Conservation (phyloP, 1,140 invertebrate species). For the Hylyphantes graminicola region DNA sequence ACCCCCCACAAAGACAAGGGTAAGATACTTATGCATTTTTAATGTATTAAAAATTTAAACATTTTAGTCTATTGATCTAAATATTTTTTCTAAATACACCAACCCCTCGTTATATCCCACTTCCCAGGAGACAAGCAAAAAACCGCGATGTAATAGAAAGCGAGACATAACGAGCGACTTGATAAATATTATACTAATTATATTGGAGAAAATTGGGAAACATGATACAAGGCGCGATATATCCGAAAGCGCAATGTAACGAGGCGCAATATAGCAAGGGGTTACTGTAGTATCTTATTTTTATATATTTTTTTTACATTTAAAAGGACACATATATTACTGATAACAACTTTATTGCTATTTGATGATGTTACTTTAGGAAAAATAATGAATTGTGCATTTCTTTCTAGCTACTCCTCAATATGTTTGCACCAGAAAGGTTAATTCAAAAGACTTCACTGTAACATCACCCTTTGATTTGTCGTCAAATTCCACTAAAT, state of each 20-base stretch:
- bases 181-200: too few relatives aligned
- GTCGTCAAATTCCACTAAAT: background rate
- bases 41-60: background rate
- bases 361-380: background rate
- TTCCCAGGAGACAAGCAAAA: too few relatives aligned
- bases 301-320: background rate
- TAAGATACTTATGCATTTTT: constrained; percentile 66
- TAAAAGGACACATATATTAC: background rate
- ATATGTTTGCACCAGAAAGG: constrained; percentile 54
- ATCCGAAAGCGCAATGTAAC: too few relatives aligned
- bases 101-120: too few relatives aligned
- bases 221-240: too few relatives aligned
- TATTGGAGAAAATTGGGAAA: too few relatives aligned
- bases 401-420: constrained; percentile 37
- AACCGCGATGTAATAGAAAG: too few relatives aligned
- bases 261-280: too few relatives aligned
- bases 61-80: background rate
- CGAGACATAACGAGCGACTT: too few relatives aligned
- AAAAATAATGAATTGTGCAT: background rate
- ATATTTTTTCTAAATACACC: background rate
- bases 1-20: constrained; percentile 85
- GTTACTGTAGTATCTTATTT: constrained; percentile 1
- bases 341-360: background rate
- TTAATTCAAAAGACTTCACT: constrained; percentile 27
- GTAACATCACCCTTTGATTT: background rate